Percentiles rank a stretch among this genome's conserved stretches.
Conservation (phyloP, 2,113 vertebrate species). For the Pyxicephalus adspersus region DNA sequence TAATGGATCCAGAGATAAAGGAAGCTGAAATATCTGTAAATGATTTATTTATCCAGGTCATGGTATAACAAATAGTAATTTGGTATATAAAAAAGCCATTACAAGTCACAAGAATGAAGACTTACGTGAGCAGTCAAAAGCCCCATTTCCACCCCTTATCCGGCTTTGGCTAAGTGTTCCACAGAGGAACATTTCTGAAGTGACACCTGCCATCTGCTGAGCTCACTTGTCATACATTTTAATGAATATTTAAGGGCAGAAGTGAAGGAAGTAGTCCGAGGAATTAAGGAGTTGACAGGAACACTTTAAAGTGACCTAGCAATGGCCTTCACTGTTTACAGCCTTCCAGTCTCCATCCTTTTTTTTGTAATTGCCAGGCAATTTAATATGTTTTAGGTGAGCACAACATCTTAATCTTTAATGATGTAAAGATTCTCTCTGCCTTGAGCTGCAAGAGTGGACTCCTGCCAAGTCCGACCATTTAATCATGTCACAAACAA, state of each 20-base stretch:
- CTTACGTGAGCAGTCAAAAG: not conserved
- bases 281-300: constrained; percentile 53
- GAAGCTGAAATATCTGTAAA: no score
- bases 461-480: constrained; percentile 50
- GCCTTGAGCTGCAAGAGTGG: constrained; percentile 36
- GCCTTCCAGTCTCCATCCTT: constrained; percentile 20
- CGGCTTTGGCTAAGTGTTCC: constrained; percentile 17
- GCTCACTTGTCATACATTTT: constrained; percentile 51
- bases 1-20: no score
- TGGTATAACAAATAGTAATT: no score
- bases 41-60: no score
- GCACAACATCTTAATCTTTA: constrained; percentile 58
- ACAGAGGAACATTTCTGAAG: constrained; percentile 28
- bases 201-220: constrained; percentile 40
- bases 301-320: constrained; percentile 49
- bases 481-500: constrained; percentile 58
- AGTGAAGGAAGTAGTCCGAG: constrained; percentile 35
- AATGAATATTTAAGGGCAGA: constrained; percentile 51
- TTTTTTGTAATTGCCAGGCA: constrained; percentile 51
- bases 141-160: not conserved
- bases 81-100: not conserved
- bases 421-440: constrained; percentile 53
- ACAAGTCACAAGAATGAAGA: not conserved
- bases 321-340: constrained; percentile 43
- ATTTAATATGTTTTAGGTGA: constrained; percentile 57